Percentiles rank a stretch among this genome's conserved stretches.
These are phyloP conservation scores for Apotomis turbidana DNA, from an alignment of 2,888 invertebrate genomes.

Conservation along the genomic window DNA sequence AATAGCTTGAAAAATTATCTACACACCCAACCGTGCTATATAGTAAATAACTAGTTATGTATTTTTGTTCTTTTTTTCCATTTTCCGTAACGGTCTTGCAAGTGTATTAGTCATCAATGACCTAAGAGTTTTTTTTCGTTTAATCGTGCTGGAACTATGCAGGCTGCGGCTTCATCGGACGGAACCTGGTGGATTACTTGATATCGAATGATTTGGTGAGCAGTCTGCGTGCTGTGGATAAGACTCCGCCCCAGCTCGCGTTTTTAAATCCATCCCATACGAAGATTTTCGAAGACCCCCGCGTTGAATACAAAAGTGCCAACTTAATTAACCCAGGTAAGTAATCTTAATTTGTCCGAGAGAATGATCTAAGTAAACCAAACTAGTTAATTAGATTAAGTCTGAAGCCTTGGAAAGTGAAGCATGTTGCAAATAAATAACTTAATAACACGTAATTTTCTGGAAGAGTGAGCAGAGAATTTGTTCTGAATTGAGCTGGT, in stretches of 20 bases:
- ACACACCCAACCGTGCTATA: constrained; percentile 2
- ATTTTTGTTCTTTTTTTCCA: constrained; percentile 49
- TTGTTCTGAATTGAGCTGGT: constrained; percentile 12
- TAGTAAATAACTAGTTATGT: constrained; percentile 13
- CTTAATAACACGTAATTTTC: constrained; percentile 33
- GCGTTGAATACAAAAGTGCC: constrained; percentile 95
- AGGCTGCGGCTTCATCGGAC: constrained; percentile 98
- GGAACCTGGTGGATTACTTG: constrained; percentile 93
- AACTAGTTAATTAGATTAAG: constrained; percentile 24
- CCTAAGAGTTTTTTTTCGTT: constrained; percentile 53
- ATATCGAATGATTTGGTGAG: constrained; percentile 90
- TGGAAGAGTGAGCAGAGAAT: constrained; percentile 35
- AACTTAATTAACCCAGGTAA: constrained; percentile 95
- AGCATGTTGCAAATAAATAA: constrained; percentile 6
- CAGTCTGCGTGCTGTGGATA: constrained; percentile 92
- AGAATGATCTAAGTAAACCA: not conserved
- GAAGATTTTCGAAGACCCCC: constrained; percentile 88
- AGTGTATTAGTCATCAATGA: constrained; percentile 75
- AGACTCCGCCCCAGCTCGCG: constrained; percentile 96
- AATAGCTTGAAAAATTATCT: constrained; percentile 11
- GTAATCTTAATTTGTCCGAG: constrained; percentile 46
- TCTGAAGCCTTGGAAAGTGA: constrained; percentile 18
- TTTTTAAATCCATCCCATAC: constrained; percentile 92
- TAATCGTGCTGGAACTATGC: constrained; percentile 56
- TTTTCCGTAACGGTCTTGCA: constrained; percentile 67